Evolutionary conservation across 2,888 invertebrate genomes (phyloP), one percentile per base, ranked within the genome.

Genomic region (Danaus chrysippus): DNA sequence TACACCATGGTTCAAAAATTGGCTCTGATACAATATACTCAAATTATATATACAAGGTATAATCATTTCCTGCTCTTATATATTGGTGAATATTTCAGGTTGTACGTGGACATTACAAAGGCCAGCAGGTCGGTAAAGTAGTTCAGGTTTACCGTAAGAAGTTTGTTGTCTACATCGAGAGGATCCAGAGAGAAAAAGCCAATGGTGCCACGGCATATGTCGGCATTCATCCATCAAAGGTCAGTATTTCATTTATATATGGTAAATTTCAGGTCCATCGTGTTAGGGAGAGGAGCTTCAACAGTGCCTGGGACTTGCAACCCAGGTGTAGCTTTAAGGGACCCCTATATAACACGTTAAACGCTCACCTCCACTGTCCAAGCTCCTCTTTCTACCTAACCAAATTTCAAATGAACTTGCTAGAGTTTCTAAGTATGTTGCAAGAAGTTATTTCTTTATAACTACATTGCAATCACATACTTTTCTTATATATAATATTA

Each of bases 111-210:
- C 99, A 99, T 90, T 99, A 98, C 93, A 99, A 99, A 91, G 98
- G 99, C 71, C 98, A 98, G 83, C 99, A 99, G 92, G 97, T 98
- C 61, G 99, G 99, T 78, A 99, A 99, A 92, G 96, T 99, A 65
- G 97, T 99, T 56, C 98, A 99, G 88, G 96, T 98, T 13, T 99
- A 99, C 93, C 96, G 99, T 83, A 99, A 99, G 90, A 99, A 99
- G 91, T 99, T 98, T 89, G 98, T 99, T 56, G 95, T 99, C 75
- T 98, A 99, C 92, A 97, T 99, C 88, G 99, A 99, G 92, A 95
- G 99, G 91, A 99, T 99, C 83, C 99, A 99, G 91, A 94, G 99
- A 78, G 99, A 99, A 86, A 99, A 99, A 84, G 99, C 99, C 65
- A 99, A 99, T 81, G 99, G 99, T 70, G 97, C 99, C 70, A 98